These are phyloP conservation scores for Mesorhabditis belari DNA, from an alignment of 2,888 invertebrate species.

Conservation along the genomic window DNA sequence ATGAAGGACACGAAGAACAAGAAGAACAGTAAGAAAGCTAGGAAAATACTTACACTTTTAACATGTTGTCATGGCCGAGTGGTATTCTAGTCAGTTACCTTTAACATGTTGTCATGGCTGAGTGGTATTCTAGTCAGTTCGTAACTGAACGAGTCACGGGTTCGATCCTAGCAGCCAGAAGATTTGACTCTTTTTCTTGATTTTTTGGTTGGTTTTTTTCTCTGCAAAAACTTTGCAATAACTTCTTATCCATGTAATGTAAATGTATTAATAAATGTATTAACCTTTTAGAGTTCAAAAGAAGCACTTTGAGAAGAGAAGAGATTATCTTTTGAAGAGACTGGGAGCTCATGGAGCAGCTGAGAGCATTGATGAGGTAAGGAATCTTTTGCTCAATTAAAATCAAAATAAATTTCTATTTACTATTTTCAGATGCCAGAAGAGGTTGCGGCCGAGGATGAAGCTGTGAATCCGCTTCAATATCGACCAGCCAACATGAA, in stretches of 20 bases:
- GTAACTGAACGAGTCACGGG: neutral
- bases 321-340: slow-evolving; percentile 12
- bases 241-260: neutral
- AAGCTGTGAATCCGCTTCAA: slow-evolving; percentile 42
- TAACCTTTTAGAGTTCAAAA: neutral
- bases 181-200: neutral
- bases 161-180: no score
- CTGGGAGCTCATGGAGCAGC: slow-evolving; percentile 7
- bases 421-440: neutral
- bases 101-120: no score
- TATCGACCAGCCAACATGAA: slow-evolving; percentile 37
- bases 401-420: neutral
- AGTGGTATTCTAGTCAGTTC: no score
- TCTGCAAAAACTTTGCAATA: neutral
- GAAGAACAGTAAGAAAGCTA: slow-evolving; percentile 12
- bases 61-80: no score
- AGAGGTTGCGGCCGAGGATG: slow-evolving; percentile 8
- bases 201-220: neutral
- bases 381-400: neutral
- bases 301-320: slow-evolving; percentile 8
- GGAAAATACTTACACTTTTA: no score
- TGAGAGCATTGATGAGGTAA: neutral
- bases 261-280: neutral
- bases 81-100: no score
- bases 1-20: no score